These are phyloP conservation scores for Rousettus madagascariensis DNA, from an alignment of 2,797 vertebrate genomes.

Conservation along the genomic window DNA sequence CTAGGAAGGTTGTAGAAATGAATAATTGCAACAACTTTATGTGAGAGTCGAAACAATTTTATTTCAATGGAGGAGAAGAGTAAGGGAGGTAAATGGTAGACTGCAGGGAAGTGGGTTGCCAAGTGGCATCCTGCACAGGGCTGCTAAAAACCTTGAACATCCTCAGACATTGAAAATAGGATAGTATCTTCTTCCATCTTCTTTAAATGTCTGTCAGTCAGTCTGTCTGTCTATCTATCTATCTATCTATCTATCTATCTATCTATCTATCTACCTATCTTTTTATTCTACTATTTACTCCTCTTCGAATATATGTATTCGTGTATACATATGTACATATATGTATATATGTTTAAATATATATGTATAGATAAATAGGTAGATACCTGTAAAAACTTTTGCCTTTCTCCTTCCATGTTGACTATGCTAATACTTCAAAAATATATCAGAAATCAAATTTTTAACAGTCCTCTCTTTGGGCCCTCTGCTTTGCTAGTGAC, in stretches of 20 bases:
- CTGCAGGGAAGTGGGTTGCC: not conserved
- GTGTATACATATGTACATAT: not conserved
- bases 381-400: not conserved
- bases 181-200: not conserved
- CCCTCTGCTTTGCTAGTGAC: not conserved
- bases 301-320: not conserved
- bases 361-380: not conserved
- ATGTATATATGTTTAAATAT: not conserved
- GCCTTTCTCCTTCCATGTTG: not conserved
- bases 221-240: not conserved
- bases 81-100: not conserved
- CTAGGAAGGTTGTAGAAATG: not conserved
- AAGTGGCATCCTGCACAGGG: not conserved
- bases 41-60: not conserved
- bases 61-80: not conserved
- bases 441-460: not conserved
- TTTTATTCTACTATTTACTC: not conserved
- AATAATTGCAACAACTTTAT: not conserved
- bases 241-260: not conserved
- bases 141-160: not conserved
- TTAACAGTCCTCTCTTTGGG: not conserved
- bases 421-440: not conserved
- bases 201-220: not conserved
- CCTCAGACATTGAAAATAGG: not conserved
- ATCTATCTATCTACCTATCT: not conserved